Base-by-base conservation (phyloP, 2,113 vertebrate genomes). In the Bos indicus region DNA sequence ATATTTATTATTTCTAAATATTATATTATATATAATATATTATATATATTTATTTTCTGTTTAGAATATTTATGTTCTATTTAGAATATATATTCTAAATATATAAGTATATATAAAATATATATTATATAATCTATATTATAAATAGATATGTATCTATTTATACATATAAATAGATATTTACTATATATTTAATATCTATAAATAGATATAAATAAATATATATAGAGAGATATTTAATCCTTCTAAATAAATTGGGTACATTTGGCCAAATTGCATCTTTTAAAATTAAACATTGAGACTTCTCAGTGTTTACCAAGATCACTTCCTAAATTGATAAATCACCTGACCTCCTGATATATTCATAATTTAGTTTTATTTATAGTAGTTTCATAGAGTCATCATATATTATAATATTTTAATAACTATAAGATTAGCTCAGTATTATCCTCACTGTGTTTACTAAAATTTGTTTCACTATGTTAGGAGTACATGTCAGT, bases 261-360 rank as follows among this genome's bases (percentile, higher is more conserved):
- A 59, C 26, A 14, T 62, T 60, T 54, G 8, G 77, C 60, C 2
- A 54, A 56, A 56, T 62, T 26, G 7, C 15, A 57, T 86, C 12
- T 83, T 92, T 92, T 56, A 71, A 83, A 94, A 67, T 71, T 90
- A 51, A 88, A 90, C 36, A 71, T 25, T 96, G n/a, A 87, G 86
- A 88, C 26, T 85, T 48, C 48, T 48, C 48, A 48, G 2, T 48
- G 48, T 12, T 48, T 48, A 48, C 48, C 48, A 54, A 85, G 28
- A 40, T 64, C 0, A 89, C 23, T 96, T 96, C 2, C 17, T 91
- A 80, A 81, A 2, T 40, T 30, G 28, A 54, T 43, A 82, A 90
- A 86, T 86, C 33, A 82, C 74, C 11, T 90, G 88, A 90, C 71
- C 10, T 88, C 62, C 21, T 88, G 33, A 28, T 77, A 59, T 62